phyloP scores from a whole-genome alignment of 37 sponge, comb jelly and placozoan species.

The Oscarella lobularis region DNA sequence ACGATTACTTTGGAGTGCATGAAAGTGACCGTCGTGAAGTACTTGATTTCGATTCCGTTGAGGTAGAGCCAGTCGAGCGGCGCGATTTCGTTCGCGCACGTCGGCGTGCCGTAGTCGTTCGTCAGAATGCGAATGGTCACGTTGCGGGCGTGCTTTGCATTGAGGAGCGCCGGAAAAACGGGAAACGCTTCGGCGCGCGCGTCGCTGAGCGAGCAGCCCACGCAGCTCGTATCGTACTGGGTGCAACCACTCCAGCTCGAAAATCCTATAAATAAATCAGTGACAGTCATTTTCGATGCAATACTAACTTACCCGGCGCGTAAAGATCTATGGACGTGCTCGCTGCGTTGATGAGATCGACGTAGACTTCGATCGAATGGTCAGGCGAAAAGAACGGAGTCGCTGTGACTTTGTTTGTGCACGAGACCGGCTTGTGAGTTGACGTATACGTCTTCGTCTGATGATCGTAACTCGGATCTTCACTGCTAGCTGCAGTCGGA shows the following conservation, averaged over 20 bases:
- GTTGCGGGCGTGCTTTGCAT: slow-evolving; percentile 43
- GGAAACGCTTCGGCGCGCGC: slow-evolving; percentile 57
- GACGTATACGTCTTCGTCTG: slow-evolving; percentile 46
- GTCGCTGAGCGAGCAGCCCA: slow-evolving; percentile 41
- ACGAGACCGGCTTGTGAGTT: slow-evolving; percentile 22
- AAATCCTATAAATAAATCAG: slow-evolving; percentile 29
- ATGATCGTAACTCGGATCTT: slow-evolving; percentile 53
- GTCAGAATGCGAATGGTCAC: slow-evolving; percentile 42
- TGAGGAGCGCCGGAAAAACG: slow-evolving; percentile 64
- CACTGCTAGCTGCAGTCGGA: neutral
- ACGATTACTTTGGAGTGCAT: slow-evolving; percentile 66
- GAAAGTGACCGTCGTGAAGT: slow-evolving; percentile 62
- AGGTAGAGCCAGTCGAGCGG: slow-evolving; percentile 71
- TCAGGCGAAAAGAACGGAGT: slow-evolving; percentile 87
- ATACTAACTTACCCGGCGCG: slow-evolving; percentile 46
- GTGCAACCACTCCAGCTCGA: slow-evolving; percentile 73
- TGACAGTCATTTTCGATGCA: neutral
- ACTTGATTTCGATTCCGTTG: slow-evolving; percentile 41
- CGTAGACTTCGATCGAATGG: slow-evolving; percentile 48
- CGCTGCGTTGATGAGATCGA: slow-evolving; percentile 51
- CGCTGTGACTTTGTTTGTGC: slow-evolving; percentile 30
- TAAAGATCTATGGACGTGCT: slow-evolving; percentile 42
- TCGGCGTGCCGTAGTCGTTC: slow-evolving; percentile 44
- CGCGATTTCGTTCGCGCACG: slow-evolving; percentile 32
- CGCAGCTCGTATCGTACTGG: slow-evolving; percentile 21